Evolutionary conservation across 2,888 invertebrate genomes (phyloP), one percentile per base, ranked within the genome.

Genomic region (Eupithecia pulchellata): DNA sequence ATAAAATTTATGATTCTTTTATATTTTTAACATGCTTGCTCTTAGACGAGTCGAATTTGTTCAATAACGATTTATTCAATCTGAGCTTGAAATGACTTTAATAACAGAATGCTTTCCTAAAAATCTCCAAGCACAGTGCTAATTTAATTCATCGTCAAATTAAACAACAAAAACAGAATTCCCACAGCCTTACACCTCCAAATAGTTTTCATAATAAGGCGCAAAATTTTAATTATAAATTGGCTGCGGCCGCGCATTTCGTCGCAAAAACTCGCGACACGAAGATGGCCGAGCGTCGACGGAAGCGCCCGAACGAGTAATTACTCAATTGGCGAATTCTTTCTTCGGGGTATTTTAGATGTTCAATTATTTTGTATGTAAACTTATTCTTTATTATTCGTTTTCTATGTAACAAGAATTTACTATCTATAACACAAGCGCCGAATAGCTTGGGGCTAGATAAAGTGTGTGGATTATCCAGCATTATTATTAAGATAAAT

Each of bases 161-260:
- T 13, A 52, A 25, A 6, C 25, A 20, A 13, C n/a, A 72, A 71
- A 68, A 69, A 66, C 36, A 39, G 57, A 14, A 64, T 65, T 70
- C 75, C 66, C 74, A 68, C 30, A 72, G 34, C 64, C 61, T 73
- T 61, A 73, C 72, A 75, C 55, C 72, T 69, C 63, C 34, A 72
- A 78, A 90, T 91, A 91, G 88, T 91, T 91, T 88, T 87, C 86
- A 84, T 88, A 91, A 89, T 90, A 89, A 87, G 88, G 89, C 88
- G 88, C 84, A 89, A 90, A 89, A 89, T 86, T 91, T 91, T 92
- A 91, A 92, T 92, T 92, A 89, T 89, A 89, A 91, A 88, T 88
- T 85, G 82, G 85, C 80, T 81, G 82, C 79, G 79, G 75, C 42
- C 76, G 83, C 84, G 84, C 81, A 75, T 77, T 61, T 34, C 69